These are phyloP conservation scores for Pinna nobilis DNA, from an alignment of 1,140 invertebrate genomes.

Conservation along the genomic window DNA sequence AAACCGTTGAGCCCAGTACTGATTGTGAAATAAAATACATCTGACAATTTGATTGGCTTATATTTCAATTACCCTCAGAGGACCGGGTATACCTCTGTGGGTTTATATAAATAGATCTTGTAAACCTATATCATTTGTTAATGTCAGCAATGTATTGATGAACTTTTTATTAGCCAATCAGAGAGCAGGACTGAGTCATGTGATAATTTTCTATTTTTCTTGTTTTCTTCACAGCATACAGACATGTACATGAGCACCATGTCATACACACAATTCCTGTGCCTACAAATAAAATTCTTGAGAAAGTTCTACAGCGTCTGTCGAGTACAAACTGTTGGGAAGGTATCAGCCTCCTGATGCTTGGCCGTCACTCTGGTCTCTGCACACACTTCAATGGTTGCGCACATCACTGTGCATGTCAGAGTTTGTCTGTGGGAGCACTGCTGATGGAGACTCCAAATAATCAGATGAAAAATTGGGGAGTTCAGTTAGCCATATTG, in stretches of 20 bases:
- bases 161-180: too few relatives aligned
- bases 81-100: too few relatives aligned
- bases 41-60: too few relatives aligned
- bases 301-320: constrained; percentile 17
- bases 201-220: neutral
- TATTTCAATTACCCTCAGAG: too few relatives aligned
- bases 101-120: too few relatives aligned
- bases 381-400: constrained; percentile 4
- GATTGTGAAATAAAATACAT: too few relatives aligned
- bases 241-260: neutral
- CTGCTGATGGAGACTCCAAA: constrained; percentile 8
- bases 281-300: neutral
- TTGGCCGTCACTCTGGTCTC: constrained; percentile 16
- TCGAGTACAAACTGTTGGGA: constrained; percentile 33
- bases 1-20: too few relatives aligned
- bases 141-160: too few relatives aligned
- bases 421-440: constrained; percentile 20
- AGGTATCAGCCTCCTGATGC: constrained; percentile 26
- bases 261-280: neutral
- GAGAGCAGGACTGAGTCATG: neutral
- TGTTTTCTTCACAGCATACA: neutral
- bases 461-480: constrained; percentile 26
- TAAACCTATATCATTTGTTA: too few relatives aligned
- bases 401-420: neutral
- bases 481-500: constrained; percentile 18